Conservation (phyloP, 1,140 invertebrate species). For the Euwallacea similis region DNA sequence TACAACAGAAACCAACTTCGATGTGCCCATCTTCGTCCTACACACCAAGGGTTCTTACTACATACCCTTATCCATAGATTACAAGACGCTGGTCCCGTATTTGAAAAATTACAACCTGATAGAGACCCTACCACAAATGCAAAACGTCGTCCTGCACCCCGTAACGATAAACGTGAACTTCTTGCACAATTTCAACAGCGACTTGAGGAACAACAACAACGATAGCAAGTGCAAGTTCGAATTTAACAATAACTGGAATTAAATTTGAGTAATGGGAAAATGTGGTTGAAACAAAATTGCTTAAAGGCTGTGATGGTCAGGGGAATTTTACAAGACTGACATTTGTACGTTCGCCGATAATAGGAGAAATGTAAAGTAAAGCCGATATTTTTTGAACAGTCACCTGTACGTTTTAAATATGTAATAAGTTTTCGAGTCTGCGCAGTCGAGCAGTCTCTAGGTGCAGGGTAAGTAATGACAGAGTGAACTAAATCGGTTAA, state of each 20-base stretch:
- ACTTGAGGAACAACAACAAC: constrained; percentile 19
- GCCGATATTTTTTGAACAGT: constrained; percentile 9
- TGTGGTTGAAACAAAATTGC: constrained; percentile 22
- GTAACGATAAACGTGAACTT: constrained; percentile 91
- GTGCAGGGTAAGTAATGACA: too few relatives aligned
- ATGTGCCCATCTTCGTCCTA: constrained; percentile 77
- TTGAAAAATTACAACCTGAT: constrained; percentile 63
- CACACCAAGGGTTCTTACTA: constrained; percentile 89
- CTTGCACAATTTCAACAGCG: constrained; percentile 41
- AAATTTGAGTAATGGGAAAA: background rate
- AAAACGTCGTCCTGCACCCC: constrained; percentile 77
- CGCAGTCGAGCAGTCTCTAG: too few relatives aligned
- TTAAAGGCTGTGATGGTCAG: constrained; percentile 47
- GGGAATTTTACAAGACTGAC: constrained; percentile 45
- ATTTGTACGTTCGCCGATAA: constrained; percentile 18
- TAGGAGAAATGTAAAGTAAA: constrained; percentile 8
- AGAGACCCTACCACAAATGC: constrained; percentile 59
- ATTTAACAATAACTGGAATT: constrained; percentile 41
- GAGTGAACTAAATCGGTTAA: too few relatives aligned
- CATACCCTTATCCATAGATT: constrained; percentile 85
- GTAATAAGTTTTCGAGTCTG: too few relatives aligned
- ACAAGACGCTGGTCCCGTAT: constrained; percentile 70
- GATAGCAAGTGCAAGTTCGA: constrained; percentile 40
- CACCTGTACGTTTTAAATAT: background rate
- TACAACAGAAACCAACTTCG: constrained; percentile 53